Evolutionary conservation across 1,140 invertebrate species (phyloP), one percentile per base, ranked within the genome.

Genomic region (Saxidomus purpurata): DNA sequence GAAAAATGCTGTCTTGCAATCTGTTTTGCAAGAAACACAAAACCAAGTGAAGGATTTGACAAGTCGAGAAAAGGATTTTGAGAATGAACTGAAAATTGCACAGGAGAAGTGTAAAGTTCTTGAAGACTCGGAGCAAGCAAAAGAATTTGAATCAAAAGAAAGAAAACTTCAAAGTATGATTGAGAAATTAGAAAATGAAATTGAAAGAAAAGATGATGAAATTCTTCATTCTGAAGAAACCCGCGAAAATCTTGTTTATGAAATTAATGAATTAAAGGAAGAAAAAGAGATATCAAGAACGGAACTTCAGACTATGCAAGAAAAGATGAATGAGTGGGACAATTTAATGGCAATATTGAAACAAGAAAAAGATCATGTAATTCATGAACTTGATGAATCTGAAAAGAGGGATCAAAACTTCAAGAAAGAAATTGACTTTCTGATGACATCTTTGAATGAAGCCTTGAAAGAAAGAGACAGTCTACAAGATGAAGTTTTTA

Each of bases 261-360:
- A 92, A 84, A 43, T 92, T 6, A 91, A 91, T 83, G 91, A 94
- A 77, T 43, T 94, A 28, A 90, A 90, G 55, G 91, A 92, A 67
- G 93, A 94, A 49, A 93, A 92, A 15, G 92, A 92, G 67, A 89
- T 91, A 34, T 28, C 91, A 36, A 84, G 84, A 38, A 86, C 79
- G 47, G 90, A 92, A 40, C 47, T 93, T 6, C 81, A 89, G 28
- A 76, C 47, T n/a, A 89, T 90, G 83, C 89, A 93, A 63, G 91
- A 98, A 94, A 28, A 98, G 95, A 80, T 98, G 95, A 0, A 97
- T 94, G 94, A 98, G 97, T 83, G 97, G 97, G 95, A 95, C 63
- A 91, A 92, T 63, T 90, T 95, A 89, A 94, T 95, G 93, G 76
- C 90, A 0, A 94, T 95, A 92, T 76, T 95, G 77, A 93, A 94